Evolutionary conservation across 2,113 vertebrate species (phyloP), one percentile per base, ranked within the genome.

Genomic region (Caranx melampygus): DNA sequence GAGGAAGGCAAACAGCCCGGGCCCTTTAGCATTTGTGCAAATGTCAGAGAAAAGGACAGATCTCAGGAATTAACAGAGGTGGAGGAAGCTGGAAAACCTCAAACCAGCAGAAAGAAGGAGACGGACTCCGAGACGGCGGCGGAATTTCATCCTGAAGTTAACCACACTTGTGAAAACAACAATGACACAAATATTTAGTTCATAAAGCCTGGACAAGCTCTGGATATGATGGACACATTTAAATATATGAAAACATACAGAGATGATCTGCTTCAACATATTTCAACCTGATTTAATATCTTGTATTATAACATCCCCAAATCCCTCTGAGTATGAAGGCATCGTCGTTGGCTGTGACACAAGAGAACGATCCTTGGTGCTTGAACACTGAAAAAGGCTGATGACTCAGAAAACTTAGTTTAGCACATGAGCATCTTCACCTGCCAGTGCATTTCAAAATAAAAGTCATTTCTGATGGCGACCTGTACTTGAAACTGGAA

Each of bases 31-130:
- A 85, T 89, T 84, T 85, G 82, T 73, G 87, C 87, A 91, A 91
- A 91, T 91, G 90, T 91, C 91, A 92, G 80, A 79, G 86, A 62
- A 90, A 89, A 88, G 86, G 87, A 91, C 86, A 80, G 79, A 75
- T 85, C 68, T 82, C 1, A 33, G 78, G 78, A 92, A 90, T 83
- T 78, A 87, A 79, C 78, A 75, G 62, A 80, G 78, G 69, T 57
- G 60, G 58, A 73, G 65, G 59, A 52, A 60, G 58, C 44, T 45
- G 6, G 33, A 63, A 55, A 62, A 11, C 6, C 51, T 72, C 64
- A 26, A 26, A 26, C 26, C 26, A 58, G 60, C 8, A 59, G 47
- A 67, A 59, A 76, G 60, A 78, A 75, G 78, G 71, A 26, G 75
- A 65, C 73, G 72, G 40, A 65, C 15, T 69, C 26, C 26, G 26